Evolutionary conservation across 2,113 vertebrate species (phyloP).

Genomic region (Phyllopteryx taeniolatus): DNA sequence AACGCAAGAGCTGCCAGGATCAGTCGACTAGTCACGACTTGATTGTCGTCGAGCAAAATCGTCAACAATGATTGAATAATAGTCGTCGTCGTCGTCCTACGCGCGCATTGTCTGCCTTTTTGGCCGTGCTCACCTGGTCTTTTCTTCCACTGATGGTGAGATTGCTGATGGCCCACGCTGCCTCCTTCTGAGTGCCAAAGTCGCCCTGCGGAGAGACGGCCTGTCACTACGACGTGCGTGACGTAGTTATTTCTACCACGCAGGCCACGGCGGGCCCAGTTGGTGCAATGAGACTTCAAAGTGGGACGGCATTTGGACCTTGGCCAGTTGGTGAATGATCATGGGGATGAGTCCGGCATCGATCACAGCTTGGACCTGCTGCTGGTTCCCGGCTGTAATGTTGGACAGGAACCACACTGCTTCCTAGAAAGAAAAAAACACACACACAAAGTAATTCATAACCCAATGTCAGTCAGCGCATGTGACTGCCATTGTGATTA

Average conservation of each 20-base stretch:
- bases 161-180: constrained; percentile 99
- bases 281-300: background rate
- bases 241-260: constrained; percentile 5
- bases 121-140: constrained; percentile 84
- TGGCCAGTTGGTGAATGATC: constrained; percentile 99
- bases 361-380: constrained; percentile 98
- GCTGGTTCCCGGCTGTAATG: constrained; percentile 98
- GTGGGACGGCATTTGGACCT: constrained; percentile 70
- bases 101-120: no score
- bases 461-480: background rate
- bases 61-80: no score
- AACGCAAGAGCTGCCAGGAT: no score
- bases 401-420: constrained; percentile 99
- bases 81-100: no score
- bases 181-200: constrained; percentile 98
- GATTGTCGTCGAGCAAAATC: no score
- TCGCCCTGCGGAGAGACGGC: constrained; percentile 83
- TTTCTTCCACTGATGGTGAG: constrained; percentile 99
- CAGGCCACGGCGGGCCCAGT: no score
- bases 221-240: constrained; percentile 45
- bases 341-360: constrained; percentile 97
- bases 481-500: background rate
- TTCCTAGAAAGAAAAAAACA: constrained; percentile 76
- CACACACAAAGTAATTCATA: background rate
- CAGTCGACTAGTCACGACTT: no score